Conservation (phyloP, 2,797 vertebrate species). For the Pangasius krempfi region DNA sequence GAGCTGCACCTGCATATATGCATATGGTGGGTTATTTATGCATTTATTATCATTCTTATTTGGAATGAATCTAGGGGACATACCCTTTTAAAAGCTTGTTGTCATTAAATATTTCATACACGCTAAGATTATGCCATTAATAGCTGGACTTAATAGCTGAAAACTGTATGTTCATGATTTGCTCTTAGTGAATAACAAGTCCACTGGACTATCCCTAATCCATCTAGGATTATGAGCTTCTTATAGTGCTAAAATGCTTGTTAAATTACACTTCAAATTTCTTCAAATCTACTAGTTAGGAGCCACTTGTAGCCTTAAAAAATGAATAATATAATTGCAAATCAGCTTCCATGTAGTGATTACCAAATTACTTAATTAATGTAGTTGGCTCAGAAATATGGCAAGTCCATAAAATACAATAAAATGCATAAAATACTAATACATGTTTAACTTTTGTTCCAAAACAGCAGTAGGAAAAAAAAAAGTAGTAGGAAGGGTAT, state of each 20-base stretch:
- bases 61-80: not conserved
- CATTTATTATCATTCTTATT: conserved; percentile 6
- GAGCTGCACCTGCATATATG: conserved; percentile 32
- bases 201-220: not conserved
- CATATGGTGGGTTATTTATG: conserved; percentile 22
- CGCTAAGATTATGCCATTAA: not conserved
- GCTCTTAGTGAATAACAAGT: not conserved
- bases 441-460: not conserved
- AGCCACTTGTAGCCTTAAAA: not conserved
- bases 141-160: not conserved
- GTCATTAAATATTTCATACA: not conserved
- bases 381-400: not conserved
- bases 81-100: not conserved
- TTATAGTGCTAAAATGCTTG: not conserved
- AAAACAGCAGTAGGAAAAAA: not conserved
- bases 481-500: not conserved
- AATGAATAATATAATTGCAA: not conserved
- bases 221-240: not conserved
- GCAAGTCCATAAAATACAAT: not conserved
- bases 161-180: not conserved
- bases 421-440: not conserved
- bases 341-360: not conserved
- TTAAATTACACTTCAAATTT: not conserved
- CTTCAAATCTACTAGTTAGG: not conserved
- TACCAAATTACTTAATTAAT: not conserved